Percentiles rank a stretch among this genome's conserved stretches.
These are phyloP conservation scores for Acrobasis consociella DNA, from an alignment of 2,888 invertebrate genomes.

Conservation along the genomic window DNA sequence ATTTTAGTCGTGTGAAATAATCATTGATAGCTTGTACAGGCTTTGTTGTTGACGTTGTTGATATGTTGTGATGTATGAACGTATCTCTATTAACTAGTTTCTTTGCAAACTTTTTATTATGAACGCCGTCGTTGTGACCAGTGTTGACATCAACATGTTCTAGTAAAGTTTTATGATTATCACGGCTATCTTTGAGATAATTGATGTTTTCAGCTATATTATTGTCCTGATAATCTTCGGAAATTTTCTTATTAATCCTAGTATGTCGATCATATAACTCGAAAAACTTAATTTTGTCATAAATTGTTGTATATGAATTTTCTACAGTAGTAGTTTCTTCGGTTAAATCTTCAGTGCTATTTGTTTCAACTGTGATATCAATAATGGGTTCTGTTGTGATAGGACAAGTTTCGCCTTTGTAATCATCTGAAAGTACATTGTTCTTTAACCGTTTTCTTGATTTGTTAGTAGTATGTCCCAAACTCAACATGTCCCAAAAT, in stretches of 20 bases:
- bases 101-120: slow-evolving; percentile 46
- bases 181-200: not conserved
- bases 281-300: slow-evolving; percentile 70
- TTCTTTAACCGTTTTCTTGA: not conserved
- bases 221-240: slow-evolving; percentile 21
- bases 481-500: not conserved
- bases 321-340: slow-evolving; percentile 23
- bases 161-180: slow-evolving; percentile 37
- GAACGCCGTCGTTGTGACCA: slow-evolving; percentile 36
- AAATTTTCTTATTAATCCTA: slow-evolving; percentile 20
- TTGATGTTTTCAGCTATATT: slow-evolving; percentile 31
- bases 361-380: not conserved
- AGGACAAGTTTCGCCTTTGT: slow-evolving; percentile 25
- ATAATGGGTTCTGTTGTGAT: slow-evolving; percentile 16
- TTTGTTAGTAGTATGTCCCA: not conserved
- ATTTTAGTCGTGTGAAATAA: not conserved
- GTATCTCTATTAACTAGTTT: slow-evolving; percentile 44
- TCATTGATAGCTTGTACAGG: not conserved
- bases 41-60: not conserved
- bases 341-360: not conserved
- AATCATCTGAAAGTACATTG: not conserved
- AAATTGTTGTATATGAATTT: slow-evolving; percentile 36
- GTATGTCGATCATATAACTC: slow-evolving; percentile 67
- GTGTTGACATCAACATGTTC: slow-evolving; percentile 43
- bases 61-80: not conserved